phyloP scores from a whole-genome alignment of 2,797 vertebrate genomes.

The Darevskia nairensis region DNA sequence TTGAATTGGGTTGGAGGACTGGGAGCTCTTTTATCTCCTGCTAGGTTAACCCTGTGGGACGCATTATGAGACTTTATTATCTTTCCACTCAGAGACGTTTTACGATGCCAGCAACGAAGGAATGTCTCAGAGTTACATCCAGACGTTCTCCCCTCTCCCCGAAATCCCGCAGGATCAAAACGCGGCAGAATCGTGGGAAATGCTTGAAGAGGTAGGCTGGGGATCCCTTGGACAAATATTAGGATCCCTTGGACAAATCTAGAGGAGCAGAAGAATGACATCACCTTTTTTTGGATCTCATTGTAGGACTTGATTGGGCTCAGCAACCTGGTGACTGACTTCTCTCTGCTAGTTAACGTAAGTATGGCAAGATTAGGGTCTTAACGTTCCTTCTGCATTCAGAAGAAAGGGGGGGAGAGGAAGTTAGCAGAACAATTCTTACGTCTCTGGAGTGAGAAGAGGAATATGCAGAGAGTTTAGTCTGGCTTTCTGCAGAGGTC shows the following conservation, averaged over 20 bases:
- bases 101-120: conserved; percentile 58
- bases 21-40: too few species aligned
- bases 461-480: too few species aligned
- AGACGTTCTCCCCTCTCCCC: conserved; percentile 82
- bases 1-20: too few species aligned
- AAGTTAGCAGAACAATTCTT: background rate
- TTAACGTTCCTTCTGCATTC: background rate
- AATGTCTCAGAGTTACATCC: conserved; percentile 70
- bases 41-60: too few species aligned
- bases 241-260: too few species aligned
- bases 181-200: conserved; percentile 93
- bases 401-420: background rate
- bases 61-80: background rate
- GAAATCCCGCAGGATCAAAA: conserved; percentile 90
- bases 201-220: conserved; percentile 86
- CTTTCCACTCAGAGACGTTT: conserved; percentile 71
- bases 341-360: conserved; percentile 90
- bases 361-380: conserved; percentile 75
- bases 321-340: conserved; percentile 90
- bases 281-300: conserved; percentile 50
- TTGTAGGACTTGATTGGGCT: conserved; percentile 91
- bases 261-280: background rate
- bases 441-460: background rate
- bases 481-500: too few species aligned
- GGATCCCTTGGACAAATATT: too few species aligned